Evolutionary conservation across 2,797 vertebrate species (phyloP).

Genomic region (Melanotaenia pygmaea): DNA sequence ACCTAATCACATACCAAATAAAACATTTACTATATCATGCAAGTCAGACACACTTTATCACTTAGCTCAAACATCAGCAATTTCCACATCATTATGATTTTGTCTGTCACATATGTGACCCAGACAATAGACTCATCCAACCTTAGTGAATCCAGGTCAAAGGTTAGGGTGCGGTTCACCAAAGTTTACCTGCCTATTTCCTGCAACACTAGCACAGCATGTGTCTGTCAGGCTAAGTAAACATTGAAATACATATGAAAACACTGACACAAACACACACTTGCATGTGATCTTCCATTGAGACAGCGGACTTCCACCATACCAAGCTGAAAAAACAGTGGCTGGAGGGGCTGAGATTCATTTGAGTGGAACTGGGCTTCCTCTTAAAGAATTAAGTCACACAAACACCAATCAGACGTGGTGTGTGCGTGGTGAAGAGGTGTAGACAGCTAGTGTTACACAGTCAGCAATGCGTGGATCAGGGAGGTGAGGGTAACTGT

Average conservation of each 20-base stretch:
- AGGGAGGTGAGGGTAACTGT: conserved; percentile 54
- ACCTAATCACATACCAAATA: conserved; percentile 9
- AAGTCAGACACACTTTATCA: conserved; percentile 16
- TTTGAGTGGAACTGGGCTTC: conserved; percentile 64
- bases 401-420: conserved; percentile 57
- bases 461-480: conserved; percentile 61
- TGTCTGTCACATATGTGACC: conserved; percentile 55
- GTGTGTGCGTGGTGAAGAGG: conserved; percentile 43
- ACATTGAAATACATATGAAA: conserved; percentile 59
- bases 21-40: neutral
- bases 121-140: conserved; percentile 59
- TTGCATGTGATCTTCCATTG: conserved; percentile 60
- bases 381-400: conserved; percentile 68
- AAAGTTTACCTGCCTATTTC: conserved; percentile 74
- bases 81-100: conserved; percentile 57
- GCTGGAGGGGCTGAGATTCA: conserved; percentile 56
- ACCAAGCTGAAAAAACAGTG: conserved; percentile 80
- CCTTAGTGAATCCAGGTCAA: conserved; percentile 56
- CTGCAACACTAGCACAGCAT: conserved; percentile 60
- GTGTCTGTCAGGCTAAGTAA: conserved; percentile 62
- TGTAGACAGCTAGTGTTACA: conserved; percentile 66
- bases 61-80: conserved; percentile 44
- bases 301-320: conserved; percentile 70
- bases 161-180: conserved; percentile 66
- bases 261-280: conserved; percentile 45